Evolutionary conservation across 1,140 invertebrate species (phyloP), one percentile per base, ranked within the genome.

Genomic region (Brachionus plicatilis): DNA sequence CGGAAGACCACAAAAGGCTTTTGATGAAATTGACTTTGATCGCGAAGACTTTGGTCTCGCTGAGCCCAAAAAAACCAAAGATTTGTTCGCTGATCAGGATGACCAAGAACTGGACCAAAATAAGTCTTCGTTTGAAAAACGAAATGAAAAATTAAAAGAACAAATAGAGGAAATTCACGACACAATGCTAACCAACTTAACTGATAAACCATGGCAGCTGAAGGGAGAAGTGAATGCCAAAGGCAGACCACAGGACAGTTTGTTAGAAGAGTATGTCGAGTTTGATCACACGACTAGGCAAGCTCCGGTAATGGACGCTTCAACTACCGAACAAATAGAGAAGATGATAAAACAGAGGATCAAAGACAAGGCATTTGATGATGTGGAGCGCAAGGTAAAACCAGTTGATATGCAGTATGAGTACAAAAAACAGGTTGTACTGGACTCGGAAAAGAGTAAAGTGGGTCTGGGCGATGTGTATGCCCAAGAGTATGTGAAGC

Each of bases 361-460:
- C 11, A 97, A 96, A 89, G 95, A 98, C 88, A 80, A 91, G 91
- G 93, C 93, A 0, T 99, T 94, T 93, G 96, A 99, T 90, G 96
- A 98, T 91, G 95, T 98, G 0, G 93, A 93, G 85, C 92, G 93
- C 66, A 98, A 97, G 91, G 92, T 94, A 14, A 96, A 96, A 88
- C 93, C 94, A 3, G 92, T 94, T 0, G 93, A 96, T 84, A 93
- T 94, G 70, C 93, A 94, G 20, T 90, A 93, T 66, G 93, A 95
- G 85, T 98, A 94, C 87, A 96, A 96, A 87, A 98, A 98, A 87
- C 92, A 94, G 86, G 90, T 97, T 50, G 92, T 95, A 0, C 89
- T 99, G 24, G 94, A 98, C 89, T 95, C 97, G 87, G 95, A 97
- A 87, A 99, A 99, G 88, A 97, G 95, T 86, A 98, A 98, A 90